A percentile compares a stretch with the other conserved stretches of the same genome.
Evolutionary conservation across 2,888 invertebrate genomes (phyloP).

Genomic region (Scaptomyza cyrtandrae): DNA sequence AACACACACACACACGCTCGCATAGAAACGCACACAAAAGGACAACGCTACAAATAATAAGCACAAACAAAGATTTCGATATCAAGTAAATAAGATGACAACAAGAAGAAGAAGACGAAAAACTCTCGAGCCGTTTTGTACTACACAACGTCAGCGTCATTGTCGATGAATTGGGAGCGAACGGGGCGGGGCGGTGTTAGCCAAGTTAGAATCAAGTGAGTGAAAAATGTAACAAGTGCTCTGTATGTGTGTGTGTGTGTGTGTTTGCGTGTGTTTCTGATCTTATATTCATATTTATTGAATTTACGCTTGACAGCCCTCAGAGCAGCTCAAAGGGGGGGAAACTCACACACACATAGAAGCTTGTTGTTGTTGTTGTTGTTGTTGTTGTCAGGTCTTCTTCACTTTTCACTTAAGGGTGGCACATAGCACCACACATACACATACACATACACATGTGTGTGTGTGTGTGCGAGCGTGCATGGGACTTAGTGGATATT

Average conservation of each 20-base stretch:
- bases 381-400: conserved; percentile 45
- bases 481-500: conserved; percentile 73
- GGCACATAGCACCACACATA: conserved; percentile 53
- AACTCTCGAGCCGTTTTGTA: conserved; percentile 51
- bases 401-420: conserved; percentile 71
- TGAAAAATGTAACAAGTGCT: conserved; percentile 77
- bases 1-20: conserved; percentile 18
- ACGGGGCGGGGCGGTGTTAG: conserved; percentile 52
- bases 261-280: conserved; percentile 45
- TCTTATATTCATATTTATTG: conserved; percentile 81
- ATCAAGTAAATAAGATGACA: conserved; percentile 70
- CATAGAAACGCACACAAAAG: conserved; percentile 39
- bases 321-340: conserved; percentile 61
- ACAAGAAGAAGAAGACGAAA: conserved; percentile 3
- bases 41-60: conserved; percentile 69
- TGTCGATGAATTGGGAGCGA: conserved; percentile 1
- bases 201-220: conserved; percentile 78
- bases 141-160: conserved; percentile 60
- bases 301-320: conserved; percentile 80
- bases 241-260: conserved; percentile 10
- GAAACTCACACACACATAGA: conserved; percentile 21
- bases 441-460: conserved; percentile 4
- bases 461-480: conserved; percentile 23
- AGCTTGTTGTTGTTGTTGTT: conserved; percentile 28
- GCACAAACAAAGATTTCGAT: conserved; percentile 77